A percentile compares a stretch with the other conserved stretches of the same genome.
These are phyloP conservation scores for Celastrina argiolus DNA, from an alignment of 2,888 invertebrate species.

Conservation along the genomic window DNA sequence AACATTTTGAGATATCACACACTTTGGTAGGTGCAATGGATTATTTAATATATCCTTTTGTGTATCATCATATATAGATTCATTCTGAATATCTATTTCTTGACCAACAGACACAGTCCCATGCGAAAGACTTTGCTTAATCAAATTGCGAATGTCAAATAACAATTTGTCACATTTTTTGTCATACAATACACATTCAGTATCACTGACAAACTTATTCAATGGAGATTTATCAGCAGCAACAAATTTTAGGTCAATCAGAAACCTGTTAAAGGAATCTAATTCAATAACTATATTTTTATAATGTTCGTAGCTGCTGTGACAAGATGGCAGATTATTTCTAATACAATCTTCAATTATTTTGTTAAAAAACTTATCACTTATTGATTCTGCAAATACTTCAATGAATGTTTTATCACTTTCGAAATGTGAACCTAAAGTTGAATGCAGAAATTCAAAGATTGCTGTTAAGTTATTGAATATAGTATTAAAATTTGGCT, in stretches of 20 bases:
- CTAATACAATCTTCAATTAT: slow-evolving; percentile 68
- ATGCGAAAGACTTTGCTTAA: slow-evolving; percentile 58
- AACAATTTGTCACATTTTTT: slow-evolving; percentile 69
- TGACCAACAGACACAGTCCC: slow-evolving; percentile 55
- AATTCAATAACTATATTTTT: slow-evolving; percentile 62
- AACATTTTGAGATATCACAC: slow-evolving; percentile 64
- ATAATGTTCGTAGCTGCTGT: slow-evolving; percentile 60
- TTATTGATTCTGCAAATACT: slow-evolving; percentile 58
- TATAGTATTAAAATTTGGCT: slow-evolving; percentile 62
- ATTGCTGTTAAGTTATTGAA: slow-evolving; percentile 67
- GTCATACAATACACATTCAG: slow-evolving; percentile 64
- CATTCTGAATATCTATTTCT: slow-evolving; percentile 39
- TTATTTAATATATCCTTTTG: slow-evolving; percentile 48
- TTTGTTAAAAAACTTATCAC: slow-evolving; percentile 62
- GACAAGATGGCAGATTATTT: slow-evolving; percentile 61
- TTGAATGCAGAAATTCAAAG: slow-evolving; percentile 68
- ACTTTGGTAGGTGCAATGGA: slow-evolving; percentile 63
- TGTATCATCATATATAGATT: slow-evolving; percentile 48
- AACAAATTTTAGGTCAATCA: slow-evolving; percentile 68
- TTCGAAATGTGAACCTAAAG: slow-evolving; percentile 61
- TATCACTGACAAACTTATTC: slow-evolving; percentile 62
- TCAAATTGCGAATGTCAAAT: slow-evolving; percentile 52
- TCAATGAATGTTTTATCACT: slow-evolving; percentile 59
- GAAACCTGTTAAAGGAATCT: slow-evolving; percentile 65
- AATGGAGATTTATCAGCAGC: slow-evolving; percentile 57